Conservation (phyloP, 2,797 vertebrate species). For the Anabacerthia variegaticeps region DNA sequence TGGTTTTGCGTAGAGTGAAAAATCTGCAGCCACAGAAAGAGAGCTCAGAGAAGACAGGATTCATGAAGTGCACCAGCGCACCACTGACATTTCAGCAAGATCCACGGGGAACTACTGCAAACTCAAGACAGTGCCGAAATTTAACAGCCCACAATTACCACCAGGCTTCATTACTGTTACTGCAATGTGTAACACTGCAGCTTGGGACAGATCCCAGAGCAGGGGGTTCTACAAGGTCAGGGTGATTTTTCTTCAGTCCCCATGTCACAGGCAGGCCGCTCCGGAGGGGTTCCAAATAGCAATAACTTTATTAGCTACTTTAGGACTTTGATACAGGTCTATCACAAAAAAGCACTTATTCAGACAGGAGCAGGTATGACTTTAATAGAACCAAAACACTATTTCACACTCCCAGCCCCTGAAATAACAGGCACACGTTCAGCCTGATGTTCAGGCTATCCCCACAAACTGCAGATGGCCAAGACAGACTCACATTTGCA, state of each 20-base stretch:
- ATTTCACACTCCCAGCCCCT: background rate
- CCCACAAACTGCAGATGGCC: background rate
- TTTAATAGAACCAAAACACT: background rate
- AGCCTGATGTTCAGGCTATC: background rate
- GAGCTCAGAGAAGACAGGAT: background rate
- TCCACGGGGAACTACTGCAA: background rate
- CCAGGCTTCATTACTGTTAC: background rate
- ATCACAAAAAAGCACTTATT: background rate
- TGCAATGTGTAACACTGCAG: background rate
- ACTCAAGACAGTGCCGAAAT: background rate
- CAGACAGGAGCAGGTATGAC: background rate
- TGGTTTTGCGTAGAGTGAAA: fast-evolving
- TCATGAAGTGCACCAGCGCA: background rate
- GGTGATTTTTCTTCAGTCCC: background rate
- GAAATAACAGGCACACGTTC: background rate
- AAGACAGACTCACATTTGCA: background rate
- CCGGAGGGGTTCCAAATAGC: fast-evolving
- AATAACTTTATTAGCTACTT: background rate
- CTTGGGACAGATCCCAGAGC: background rate
- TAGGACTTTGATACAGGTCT: background rate
- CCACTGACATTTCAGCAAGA: background rate
- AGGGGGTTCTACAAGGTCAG: background rate
- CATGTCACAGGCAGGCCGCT: fast-evolving
- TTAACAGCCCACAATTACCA: background rate
- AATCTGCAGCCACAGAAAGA: background rate